Percentiles rank a stretch among this genome's conserved stretches.
Conservation (phyloP, 2,113 vertebrate genomes). For the Rhombomys opimus region DNA sequence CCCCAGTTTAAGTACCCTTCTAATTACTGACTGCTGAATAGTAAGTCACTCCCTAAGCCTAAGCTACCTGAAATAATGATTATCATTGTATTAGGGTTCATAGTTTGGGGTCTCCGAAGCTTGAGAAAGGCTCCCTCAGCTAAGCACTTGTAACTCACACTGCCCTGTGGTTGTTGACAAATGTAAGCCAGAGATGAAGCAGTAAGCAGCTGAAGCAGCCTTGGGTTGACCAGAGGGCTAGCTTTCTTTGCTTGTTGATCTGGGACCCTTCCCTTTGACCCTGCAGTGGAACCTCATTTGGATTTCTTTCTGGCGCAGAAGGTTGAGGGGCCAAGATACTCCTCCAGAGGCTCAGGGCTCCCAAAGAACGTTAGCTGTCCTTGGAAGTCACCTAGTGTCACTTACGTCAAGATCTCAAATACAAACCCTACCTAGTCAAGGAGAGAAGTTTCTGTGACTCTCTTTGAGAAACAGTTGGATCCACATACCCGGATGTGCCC, state of each 20-base stretch:
- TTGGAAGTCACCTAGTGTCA: background rate
- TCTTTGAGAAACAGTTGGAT: background rate
- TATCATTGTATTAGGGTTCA: background rate
- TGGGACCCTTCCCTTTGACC: background rate
- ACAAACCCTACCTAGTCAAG: background rate
- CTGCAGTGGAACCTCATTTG: background rate
- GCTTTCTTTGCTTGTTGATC: background rate
- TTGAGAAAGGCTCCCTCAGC: background rate
- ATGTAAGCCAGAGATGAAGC: background rate
- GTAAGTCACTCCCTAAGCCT: background rate
- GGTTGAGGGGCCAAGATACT: background rate
- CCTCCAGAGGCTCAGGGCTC: background rate
- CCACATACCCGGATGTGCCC: background rate
- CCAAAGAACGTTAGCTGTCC: background rate
- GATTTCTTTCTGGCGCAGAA: background rate
- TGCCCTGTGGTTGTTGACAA: background rate
- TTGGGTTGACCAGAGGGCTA: background rate
- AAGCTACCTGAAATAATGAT: background rate
- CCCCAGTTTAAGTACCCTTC: background rate
- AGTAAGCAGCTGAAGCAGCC: background rate
- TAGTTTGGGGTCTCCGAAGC: background rate
- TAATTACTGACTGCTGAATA: conserved; percentile 38
- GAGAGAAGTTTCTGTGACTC: background rate
- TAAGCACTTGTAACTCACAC: background rate
- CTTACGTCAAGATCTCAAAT: background rate